Base-by-base conservation (phyloP, 2,113 vertebrate genomes). In the Aldabrachelys gigantea region DNA sequence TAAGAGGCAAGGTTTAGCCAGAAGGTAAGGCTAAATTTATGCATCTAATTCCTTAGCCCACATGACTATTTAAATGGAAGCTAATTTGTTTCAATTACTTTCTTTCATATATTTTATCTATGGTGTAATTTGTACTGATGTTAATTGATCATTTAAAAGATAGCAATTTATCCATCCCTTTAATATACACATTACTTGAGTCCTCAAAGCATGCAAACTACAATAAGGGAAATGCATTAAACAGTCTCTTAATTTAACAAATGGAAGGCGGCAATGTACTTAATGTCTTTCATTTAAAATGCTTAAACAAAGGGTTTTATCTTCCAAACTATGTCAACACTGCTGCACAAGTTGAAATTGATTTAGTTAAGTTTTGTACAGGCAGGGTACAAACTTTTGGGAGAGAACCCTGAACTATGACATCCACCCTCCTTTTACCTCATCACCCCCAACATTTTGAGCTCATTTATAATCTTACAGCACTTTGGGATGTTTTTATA, bases 201-300 rank as follows among this genome's bases (percentile, higher is more conserved):
- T 44, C 75, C 3, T 78, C 24, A 44, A 78, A 78, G 79, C 27
- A 24, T 72, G 57, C 25, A 83, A 85, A 6, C 21, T 86, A 82
- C 0, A 0, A 9, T 35, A 85, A 5, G 12, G 53, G 91, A 81
- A 79, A 0, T 0, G 0, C 10, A 59, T 52, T 89, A 80, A 10
- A 85, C 91, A 10, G 57, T 79, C 79, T 38, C 47, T 14, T 47
- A 76, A 76, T 76, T 47, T 76, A 69, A 44, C 11, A 75, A 27
- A 53, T 2, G 81, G 12, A 7, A 85, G 56, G 81, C 17, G 54
- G 16, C 25, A 8, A n/a, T 38, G 9, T 1, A 90, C 8, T 69
- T 38, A 9, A 89, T 49, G 79, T 1, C 82, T 21, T 41, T 47
- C 69, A 72, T 47, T 16, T 54, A 49, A 47, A 69, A 85, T 12